Conservation (phyloP, 1,140 invertebrate genomes). For the Meloidogyne hapla region DNA sequence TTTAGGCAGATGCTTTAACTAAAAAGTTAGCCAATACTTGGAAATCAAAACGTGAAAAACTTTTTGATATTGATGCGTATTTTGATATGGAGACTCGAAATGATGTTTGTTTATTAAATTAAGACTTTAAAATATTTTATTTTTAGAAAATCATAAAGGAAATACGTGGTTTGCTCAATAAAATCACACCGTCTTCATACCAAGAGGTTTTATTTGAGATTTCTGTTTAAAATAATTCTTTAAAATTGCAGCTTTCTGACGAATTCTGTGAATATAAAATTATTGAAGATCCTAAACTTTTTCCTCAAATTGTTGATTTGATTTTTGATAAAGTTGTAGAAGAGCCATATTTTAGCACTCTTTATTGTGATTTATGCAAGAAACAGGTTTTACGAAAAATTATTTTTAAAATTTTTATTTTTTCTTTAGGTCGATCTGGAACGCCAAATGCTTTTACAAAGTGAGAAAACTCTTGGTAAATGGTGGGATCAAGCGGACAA, state of each 20-base stretch:
- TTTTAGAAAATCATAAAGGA: constrained; percentile 43
- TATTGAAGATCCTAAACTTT: constrained; percentile 31
- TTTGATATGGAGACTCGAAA: background rate
- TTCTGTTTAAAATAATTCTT: too few relatives aligned
- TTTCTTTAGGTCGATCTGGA: too few relatives aligned
- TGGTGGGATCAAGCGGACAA: too few relatives aligned
- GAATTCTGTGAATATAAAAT: constrained; percentile 51
- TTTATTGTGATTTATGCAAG: constrained; percentile 58
- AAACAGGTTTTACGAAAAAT: constrained; percentile 44
- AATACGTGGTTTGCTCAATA: constrained; percentile 56
- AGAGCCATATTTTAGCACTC: constrained; percentile 58
- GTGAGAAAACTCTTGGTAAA: too few relatives aligned
- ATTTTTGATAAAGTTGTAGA: constrained; percentile 63
- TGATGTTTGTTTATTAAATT: too few relatives aligned
- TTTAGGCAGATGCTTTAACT: background rate
- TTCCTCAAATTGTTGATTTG: constrained; percentile 46
- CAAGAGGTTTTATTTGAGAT: constrained; percentile 30
- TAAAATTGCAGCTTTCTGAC: constrained; percentile 31
- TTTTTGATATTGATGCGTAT: background rate
- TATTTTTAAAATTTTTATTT: too few relatives aligned
- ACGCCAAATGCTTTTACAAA: too few relatives aligned
- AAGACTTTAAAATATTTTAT: background rate
- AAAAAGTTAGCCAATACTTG: constrained; percentile 10
- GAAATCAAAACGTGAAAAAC: constrained; percentile 30
- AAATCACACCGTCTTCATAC: constrained; percentile 56